Percentiles rank a stretch among this genome's conserved stretches.
These are phyloP conservation scores for Planiliza haematocheilus DNA, from an alignment of 2,113 vertebrate species.

Conservation along the genomic window DNA sequence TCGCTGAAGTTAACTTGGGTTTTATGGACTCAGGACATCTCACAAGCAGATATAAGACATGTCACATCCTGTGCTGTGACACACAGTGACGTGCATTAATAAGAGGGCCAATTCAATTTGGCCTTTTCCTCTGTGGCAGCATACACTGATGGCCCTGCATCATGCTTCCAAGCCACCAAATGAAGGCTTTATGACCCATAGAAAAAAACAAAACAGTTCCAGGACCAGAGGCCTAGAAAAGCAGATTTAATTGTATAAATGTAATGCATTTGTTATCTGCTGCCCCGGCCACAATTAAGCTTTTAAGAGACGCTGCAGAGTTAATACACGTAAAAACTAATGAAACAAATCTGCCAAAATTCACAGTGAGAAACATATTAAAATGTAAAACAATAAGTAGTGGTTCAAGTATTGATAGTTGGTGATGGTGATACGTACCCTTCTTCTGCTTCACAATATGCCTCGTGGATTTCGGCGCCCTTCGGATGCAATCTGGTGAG, in stretches of 20 bases:
- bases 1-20: constrained; percentile 13
- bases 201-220: constrained; percentile 11
- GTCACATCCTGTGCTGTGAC: constrained; percentile 50
- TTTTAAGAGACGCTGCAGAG: no score
- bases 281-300: no score
- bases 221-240: constrained; percentile 25
- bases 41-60: constrained; percentile 38
- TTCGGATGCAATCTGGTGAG: no score
- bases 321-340: no score
- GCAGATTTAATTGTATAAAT: constrained; percentile 53
- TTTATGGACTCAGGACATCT: constrained; percentile 12
- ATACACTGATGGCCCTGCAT: constrained; percentile 63
- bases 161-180: constrained; percentile 37
- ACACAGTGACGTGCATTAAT: constrained; percentile 59
- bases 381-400: no score
- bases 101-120: constrained; percentile 63
- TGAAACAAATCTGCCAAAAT: no score
- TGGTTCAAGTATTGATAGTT: no score
- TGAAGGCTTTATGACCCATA: constrained; percentile 47
- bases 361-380: no score
- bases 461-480: no score
- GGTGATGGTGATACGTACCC: no score
- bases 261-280: constrained; percentile 26
- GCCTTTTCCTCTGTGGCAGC: constrained; percentile 49
- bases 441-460: no score